These are phyloP conservation scores for Ptychodera flava DNA, from an alignment of 35 echinoderm and acorn worm genomes.

Conservation along the genomic window DNA sequence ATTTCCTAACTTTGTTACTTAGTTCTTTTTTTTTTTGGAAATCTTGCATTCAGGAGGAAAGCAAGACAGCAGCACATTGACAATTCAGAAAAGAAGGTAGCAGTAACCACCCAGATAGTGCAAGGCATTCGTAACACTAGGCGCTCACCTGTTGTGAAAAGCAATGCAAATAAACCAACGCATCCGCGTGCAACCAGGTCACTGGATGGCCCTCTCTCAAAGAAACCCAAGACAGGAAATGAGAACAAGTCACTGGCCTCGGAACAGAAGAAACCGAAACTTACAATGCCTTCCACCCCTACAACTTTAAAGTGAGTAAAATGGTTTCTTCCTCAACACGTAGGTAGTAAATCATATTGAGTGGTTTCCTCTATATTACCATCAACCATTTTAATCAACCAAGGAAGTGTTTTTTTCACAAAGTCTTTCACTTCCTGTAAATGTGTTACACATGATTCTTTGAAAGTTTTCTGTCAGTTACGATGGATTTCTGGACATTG, in stretches of 20 bases:
- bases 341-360: too few relatives aligned
- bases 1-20: too few relatives aligned
- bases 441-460: too few relatives aligned
- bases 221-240: background rate
- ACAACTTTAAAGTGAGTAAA: slow-evolving; percentile 47
- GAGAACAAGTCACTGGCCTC: background rate
- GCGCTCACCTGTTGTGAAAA: background rate
- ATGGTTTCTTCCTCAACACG: too few relatives aligned
- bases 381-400: too few relatives aligned
- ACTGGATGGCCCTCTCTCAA: background rate
- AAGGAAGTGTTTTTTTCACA: too few relatives aligned
- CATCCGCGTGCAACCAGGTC: background rate
- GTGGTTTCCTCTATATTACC: too few relatives aligned
- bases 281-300: slow-evolving; percentile 44
- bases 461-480: too few relatives aligned
- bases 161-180: background rate
- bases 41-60: background rate
- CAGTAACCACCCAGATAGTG: background rate
- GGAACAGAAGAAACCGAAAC: slow-evolving; percentile 11
- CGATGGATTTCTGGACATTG: too few relatives aligned
- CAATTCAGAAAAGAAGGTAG: background rate
- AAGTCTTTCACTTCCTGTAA: too few relatives aligned
- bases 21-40: too few relatives aligned
- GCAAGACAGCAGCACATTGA: background rate
- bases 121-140: background rate